These are phyloP conservation scores for Fabriciana adippe DNA, from an alignment of 2,888 invertebrate genomes.

Conservation along the genomic window DNA sequence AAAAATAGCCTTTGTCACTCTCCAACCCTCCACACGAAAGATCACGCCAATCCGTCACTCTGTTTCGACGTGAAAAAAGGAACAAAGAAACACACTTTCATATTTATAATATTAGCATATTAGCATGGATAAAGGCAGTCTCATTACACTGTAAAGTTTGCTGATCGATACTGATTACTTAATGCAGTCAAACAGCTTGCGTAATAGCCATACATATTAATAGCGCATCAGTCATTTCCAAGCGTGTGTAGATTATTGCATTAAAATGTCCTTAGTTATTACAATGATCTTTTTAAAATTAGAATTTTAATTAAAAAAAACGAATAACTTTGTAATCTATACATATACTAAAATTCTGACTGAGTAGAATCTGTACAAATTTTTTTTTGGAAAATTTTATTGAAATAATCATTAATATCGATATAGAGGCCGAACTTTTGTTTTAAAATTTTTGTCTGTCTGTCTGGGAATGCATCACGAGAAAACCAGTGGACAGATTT, in stretches of 20 bases:
- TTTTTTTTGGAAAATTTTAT: no score
- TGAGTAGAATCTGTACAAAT: no score
- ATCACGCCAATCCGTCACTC: no score
- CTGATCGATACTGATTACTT: slow-evolving; percentile 22
- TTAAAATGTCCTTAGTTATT: slow-evolving; percentile 4
- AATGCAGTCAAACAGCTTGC: slow-evolving; percentile 22
- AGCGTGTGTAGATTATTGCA: slow-evolving; percentile 1
- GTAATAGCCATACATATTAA: slow-evolving; percentile 16
- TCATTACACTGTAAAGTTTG: slow-evolving; percentile 10
- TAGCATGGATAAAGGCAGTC: background rate
- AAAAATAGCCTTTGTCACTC: no score
- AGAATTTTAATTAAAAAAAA: background rate
- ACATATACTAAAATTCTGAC: no score
- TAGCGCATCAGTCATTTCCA: slow-evolving; percentile 5
- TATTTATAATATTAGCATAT: background rate
- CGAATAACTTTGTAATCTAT: background rate
- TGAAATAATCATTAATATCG: no score
- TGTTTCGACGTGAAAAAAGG: no score
- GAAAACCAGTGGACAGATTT: no score
- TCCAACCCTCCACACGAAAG: no score
- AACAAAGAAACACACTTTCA: background rate
- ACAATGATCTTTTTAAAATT: background rate
- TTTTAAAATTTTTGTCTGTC: no score
- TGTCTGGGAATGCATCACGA: no score
- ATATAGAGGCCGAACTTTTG: no score